Conservation (phyloP, 2,888 invertebrate genomes). For the Tigriopus californicus region DNA sequence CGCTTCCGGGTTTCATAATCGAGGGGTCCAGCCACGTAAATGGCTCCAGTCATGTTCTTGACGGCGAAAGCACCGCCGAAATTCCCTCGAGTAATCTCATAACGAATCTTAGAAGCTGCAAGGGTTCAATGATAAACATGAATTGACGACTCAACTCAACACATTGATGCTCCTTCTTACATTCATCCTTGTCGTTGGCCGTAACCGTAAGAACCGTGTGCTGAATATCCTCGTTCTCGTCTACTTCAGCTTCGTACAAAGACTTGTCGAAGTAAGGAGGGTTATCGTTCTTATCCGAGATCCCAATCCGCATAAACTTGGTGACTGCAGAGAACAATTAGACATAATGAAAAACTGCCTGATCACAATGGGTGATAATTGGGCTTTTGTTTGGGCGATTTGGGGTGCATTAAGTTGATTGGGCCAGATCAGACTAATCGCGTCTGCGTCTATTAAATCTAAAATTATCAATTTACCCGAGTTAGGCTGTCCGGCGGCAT, state of each 20-base stretch:
- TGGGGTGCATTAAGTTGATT: too few species aligned
- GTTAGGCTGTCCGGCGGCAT: conserved; percentile 81
- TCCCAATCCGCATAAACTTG: conserved; percentile 92
- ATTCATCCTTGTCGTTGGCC: conserved; percentile 97
- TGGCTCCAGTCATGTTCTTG: conserved; percentile 95
- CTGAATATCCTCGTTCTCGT: conserved; percentile 92
- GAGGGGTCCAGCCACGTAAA: conserved; percentile 88
- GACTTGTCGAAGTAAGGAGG: conserved; percentile 94
- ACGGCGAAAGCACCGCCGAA: conserved; percentile 93
- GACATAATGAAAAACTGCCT: background rate
- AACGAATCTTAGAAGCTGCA: conserved; percentile 92
- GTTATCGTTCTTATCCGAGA: conserved; percentile 99
- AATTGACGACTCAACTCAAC: background rate
- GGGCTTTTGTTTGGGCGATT: too few species aligned
- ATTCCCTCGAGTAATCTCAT: conserved; percentile 98
- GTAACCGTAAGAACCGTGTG: conserved; percentile 93
- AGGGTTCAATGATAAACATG: conserved; percentile 21
- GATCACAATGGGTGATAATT: background rate
- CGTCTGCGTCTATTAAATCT: background rate
- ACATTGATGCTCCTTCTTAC: conserved; percentile 42
- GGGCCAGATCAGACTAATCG: too few species aligned
- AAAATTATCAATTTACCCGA: conserved; percentile 48
- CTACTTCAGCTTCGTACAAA: conserved; percentile 87
- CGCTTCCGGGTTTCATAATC: conserved; percentile 90
- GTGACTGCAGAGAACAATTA: conserved; percentile 51